These are phyloP conservation scores for Ladona fulva DNA, from an alignment of 1,140 invertebrate species.

Conservation along the genomic window DNA sequence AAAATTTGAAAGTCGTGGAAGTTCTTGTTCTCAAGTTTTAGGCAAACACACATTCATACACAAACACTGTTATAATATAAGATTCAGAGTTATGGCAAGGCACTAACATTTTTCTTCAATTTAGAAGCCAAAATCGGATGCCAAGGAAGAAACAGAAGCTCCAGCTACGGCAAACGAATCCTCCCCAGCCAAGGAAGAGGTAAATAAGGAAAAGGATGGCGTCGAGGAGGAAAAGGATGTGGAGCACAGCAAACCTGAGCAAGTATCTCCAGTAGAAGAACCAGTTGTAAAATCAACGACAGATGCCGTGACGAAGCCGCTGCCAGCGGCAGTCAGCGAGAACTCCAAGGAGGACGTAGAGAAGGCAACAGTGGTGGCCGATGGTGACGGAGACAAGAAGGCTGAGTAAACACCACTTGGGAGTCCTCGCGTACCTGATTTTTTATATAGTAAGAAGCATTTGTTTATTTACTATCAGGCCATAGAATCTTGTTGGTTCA, in stretches of 20 bases:
- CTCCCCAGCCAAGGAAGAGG: neutral
- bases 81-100: too few species aligned
- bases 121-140: conserved; percentile 1
- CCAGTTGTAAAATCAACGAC: neutral
- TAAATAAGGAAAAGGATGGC: neutral
- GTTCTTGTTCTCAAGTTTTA: too few species aligned
- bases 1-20: too few species aligned
- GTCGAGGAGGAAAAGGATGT: neutral
- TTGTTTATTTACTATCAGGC: too few species aligned
- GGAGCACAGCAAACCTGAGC: neutral
- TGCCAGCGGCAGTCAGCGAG: neutral
- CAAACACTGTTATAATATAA: too few species aligned
- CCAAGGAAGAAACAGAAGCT: neutral
- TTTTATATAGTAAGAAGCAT: neutral
- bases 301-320: neutral
- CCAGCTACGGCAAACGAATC: neutral
- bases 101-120: too few species aligned
- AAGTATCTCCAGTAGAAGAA: neutral
- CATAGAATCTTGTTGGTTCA: too few species aligned
- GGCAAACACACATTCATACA: too few species aligned
- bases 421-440: conserved; percentile 6
- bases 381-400: neutral
- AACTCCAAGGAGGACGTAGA: neutral
- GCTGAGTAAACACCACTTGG: neutral
- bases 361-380: neutral